Percentiles rank a stretch among this genome's conserved stretches.
These are phyloP conservation scores for Calypte anna DNA, from an alignment of 2,113 vertebrate genomes.

Conservation along the genomic window DNA sequence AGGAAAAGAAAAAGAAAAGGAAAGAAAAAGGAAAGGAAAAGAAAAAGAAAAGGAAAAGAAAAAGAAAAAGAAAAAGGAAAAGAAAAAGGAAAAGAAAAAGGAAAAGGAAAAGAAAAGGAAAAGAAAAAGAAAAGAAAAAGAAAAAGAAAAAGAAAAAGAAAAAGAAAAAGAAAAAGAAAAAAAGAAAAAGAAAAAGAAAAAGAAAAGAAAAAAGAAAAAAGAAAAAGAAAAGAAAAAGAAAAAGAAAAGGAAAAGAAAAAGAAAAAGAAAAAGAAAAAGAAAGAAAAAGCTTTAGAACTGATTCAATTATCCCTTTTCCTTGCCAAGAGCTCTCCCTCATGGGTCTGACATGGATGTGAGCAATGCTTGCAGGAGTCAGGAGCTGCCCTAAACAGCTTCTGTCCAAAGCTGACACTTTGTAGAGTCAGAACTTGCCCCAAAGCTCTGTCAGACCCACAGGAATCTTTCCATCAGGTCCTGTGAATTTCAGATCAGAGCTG, in stretches of 20 bases:
- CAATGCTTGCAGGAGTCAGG: neutral
- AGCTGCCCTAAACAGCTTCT: neutral
- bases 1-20: too few species aligned
- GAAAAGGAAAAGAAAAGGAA: too few species aligned
- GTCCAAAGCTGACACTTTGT: neutral
- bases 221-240: neutral
- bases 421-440: neutral
- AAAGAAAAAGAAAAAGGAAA: too few species aligned
- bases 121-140: too few species aligned
- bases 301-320: neutral
- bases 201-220: too few species aligned
- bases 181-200: neutral
- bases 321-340: neutral
- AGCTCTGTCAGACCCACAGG: neutral
- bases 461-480: neutral
- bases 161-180: neutral
- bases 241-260: too few species aligned
- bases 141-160: too few species aligned
- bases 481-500: neutral
- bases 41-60: too few species aligned
- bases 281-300: neutral
- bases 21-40: too few species aligned
- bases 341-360: neutral
- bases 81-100: too few species aligned
- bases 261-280: too few species aligned